Evolutionary conservation across 2,113 vertebrate species (phyloP).

Genomic region (Rhodinocichla rosea): DNA sequence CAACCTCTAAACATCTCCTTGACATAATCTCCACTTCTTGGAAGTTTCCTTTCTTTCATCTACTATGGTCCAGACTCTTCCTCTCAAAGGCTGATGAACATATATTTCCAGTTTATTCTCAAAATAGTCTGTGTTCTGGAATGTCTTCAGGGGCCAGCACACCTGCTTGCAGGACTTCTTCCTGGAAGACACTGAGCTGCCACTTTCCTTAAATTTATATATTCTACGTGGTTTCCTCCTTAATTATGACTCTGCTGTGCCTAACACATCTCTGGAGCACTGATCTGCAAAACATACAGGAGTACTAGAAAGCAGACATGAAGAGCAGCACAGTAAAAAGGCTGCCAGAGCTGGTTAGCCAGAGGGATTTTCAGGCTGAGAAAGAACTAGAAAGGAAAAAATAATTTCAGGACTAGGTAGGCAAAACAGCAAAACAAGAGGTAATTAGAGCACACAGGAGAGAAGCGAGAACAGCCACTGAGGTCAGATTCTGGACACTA

Average conservation of each 20-base stretch:
- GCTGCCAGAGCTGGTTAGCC: background rate
- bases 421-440: background rate
- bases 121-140: background rate
- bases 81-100: background rate
- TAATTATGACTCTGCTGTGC: background rate
- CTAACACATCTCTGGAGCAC: background rate
- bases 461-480: background rate
- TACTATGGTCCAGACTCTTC: background rate
- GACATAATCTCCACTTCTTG: background rate
- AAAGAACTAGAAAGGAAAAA: background rate
- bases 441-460: background rate
- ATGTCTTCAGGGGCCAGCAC: background rate
- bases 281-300: background rate
- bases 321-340: background rate
- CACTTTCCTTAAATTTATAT: background rate
- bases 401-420: background rate
- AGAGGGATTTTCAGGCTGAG: background rate
- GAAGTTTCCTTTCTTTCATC: background rate
- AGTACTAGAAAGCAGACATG: background rate
- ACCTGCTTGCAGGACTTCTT: background rate
- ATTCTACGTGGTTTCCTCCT: background rate
- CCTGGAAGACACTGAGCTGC: background rate
- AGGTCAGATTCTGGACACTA: background rate
- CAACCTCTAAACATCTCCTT: background rate
- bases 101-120: background rate